Conservation (phyloP, 2,113 vertebrate species). For the Cranoglanis bouderius region DNA sequence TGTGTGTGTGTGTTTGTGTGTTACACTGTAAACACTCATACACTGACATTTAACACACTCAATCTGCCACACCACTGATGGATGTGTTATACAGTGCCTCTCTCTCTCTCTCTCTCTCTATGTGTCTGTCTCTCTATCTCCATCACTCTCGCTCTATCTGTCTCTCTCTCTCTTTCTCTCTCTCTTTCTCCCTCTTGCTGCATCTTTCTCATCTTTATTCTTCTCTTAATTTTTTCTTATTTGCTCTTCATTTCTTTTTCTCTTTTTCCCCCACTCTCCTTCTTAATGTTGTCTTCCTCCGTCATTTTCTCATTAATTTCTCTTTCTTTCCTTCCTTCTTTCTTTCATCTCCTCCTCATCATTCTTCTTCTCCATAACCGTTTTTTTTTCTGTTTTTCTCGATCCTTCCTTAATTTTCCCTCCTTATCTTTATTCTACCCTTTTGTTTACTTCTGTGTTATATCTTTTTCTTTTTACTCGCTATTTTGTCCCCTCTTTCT, state of each 20-base stretch:
- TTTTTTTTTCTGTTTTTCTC: no score
- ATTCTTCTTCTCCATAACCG: no score
- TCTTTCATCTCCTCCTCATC: background rate
- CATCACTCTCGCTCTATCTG: no score
- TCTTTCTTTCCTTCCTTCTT: background rate
- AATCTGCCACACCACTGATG: slow-evolving; percentile 3
- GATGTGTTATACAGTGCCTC: background rate
- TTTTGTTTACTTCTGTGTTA: background rate
- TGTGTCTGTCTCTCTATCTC: background rate
- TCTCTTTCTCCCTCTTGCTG: background rate
- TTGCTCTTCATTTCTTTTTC: background rate
- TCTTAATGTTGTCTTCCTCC: no score
- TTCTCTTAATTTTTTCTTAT: background rate
- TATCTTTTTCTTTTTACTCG: background rate
- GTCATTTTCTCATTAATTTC: no score
- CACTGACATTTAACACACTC: slow-evolving; percentile 26
- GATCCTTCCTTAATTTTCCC: background rate
- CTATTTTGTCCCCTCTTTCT: no score
- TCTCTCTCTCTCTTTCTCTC: no score
- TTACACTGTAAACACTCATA: slow-evolving; percentile 1
- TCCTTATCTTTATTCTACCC: background rate
- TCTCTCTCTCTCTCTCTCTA: slow-evolving; percentile 4
- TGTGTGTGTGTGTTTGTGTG: slow-evolving; percentile 4
- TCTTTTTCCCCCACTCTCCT: background rate
- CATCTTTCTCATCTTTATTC: background rate